These are phyloP conservation scores for Lutjanus campechanus DNA, from an alignment of 2,797 vertebrate species.

Conservation along the genomic window DNA sequence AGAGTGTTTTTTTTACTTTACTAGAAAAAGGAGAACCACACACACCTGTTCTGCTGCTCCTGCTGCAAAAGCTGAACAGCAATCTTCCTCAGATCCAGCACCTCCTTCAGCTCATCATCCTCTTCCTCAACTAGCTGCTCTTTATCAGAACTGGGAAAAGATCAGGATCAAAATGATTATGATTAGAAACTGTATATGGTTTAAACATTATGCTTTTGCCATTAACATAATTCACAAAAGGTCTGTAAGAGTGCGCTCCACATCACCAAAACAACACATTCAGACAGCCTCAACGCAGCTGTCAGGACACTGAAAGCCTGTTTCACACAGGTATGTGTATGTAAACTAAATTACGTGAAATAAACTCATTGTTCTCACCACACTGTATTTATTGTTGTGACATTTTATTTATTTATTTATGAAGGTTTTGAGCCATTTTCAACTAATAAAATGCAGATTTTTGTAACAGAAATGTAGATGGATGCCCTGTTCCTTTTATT, in stretches of 20 bases:
- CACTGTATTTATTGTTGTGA: not conserved
- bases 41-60: slow-evolving; percentile 96
- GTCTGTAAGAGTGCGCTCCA: not conserved
- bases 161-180: not conserved
- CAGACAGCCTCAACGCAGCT: not conserved
- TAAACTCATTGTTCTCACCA: not conserved
- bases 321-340: not conserved
- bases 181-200: not conserved
- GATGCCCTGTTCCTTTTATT: no score
- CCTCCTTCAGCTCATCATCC: slow-evolving; percentile 95
- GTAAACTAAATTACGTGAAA: not conserved
- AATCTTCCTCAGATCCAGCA: slow-evolving; percentile 96
- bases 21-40: slow-evolving; percentile 10
- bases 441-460: no score
- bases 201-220: not conserved
- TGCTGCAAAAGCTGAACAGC: slow-evolving; percentile 96
- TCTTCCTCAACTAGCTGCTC: slow-evolving; percentile 92
- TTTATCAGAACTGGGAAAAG: slow-evolving; percentile 88
- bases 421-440: no score
- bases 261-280: not conserved
- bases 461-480: no score
- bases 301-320: not conserved
- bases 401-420: no score
- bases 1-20: not conserved
- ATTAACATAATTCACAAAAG: not conserved